Evolutionary conservation across 2,888 invertebrate genomes (phyloP).

Genomic region (Ophion ellenae): DNA sequence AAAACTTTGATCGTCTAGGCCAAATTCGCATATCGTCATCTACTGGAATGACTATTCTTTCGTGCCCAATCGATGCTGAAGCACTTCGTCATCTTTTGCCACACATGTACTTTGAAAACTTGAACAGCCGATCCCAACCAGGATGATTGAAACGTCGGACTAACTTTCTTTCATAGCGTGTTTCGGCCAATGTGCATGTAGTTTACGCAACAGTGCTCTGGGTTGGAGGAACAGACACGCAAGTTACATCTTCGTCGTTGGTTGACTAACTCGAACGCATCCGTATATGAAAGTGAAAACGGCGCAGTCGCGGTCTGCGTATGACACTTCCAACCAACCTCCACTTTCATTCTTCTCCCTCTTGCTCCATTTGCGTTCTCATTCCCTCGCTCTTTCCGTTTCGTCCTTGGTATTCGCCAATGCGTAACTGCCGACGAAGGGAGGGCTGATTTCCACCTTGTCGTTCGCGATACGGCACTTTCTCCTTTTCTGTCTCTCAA

Average conservation of each 20-base stretch:
- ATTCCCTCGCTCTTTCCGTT: conserved; percentile 59
- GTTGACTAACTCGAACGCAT: conserved; percentile 58
- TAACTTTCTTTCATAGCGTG: conserved; percentile 45
- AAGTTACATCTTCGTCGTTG: conserved; percentile 32
- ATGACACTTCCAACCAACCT: conserved; percentile 73
- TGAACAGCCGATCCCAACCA: neutral
- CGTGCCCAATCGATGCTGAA: conserved; percentile 44
- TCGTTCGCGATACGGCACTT: conserved; percentile 43
- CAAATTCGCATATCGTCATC: conserved; percentile 54
- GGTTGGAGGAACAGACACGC: conserved; percentile 16
- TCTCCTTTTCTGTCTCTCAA: conserved; percentile 36
- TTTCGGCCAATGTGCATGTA: conserved; percentile 7
- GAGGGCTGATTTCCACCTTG: conserved; percentile 38
- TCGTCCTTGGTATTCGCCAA: conserved; percentile 63
- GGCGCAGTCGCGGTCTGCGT: conserved; percentile 68
- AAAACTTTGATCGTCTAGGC: conserved; percentile 23
- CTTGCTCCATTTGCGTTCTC: conserved; percentile 60
- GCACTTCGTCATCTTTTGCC: conserved; percentile 54
- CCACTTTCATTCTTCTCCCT: conserved; percentile 64
- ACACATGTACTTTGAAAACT: conserved; percentile 35
- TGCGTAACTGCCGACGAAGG: conserved; percentile 61
- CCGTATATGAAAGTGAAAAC: conserved; percentile 35
- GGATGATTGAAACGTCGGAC: conserved; percentile 51
- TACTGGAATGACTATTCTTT: conserved; percentile 43
- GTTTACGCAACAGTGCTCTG: neutral